phyloP scores from a whole-genome alignment of 2,797 vertebrate species.

The Sebastes matsubarae region DNA sequence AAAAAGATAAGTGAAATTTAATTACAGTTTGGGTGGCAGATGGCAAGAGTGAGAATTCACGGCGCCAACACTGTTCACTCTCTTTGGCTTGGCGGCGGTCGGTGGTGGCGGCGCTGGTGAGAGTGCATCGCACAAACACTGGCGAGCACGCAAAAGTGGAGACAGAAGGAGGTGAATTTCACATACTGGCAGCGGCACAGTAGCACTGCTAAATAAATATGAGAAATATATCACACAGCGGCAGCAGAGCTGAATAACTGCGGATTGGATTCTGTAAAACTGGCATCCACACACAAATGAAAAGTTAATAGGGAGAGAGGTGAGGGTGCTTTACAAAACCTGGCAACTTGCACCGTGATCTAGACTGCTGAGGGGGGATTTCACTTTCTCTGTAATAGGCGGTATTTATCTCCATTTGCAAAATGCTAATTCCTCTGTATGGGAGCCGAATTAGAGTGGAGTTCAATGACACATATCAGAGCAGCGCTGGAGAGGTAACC shows the following conservation, averaged over 20 bases:
- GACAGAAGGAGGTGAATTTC: constrained; percentile 46
- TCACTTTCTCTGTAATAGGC: constrained; percentile 10
- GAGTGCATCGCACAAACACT: constrained; percentile 42
- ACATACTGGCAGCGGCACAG: constrained; percentile 32
- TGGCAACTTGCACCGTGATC: constrained; percentile 18
- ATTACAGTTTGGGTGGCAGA: constrained; percentile 81
- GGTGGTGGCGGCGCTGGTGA: constrained; percentile 13
- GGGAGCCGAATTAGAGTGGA: constrained; percentile 8
- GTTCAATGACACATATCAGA: constrained; percentile 34
- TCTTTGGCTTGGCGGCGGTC: constrained; percentile 23
- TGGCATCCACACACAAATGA: constrained; percentile 29
- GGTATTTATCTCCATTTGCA: constrained; percentile 47
- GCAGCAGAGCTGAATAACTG: constrained; percentile 27
- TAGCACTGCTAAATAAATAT: constrained; percentile 40
- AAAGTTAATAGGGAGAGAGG: constrained; percentile 20
- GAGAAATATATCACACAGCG: constrained; percentile 31
- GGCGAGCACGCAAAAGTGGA: constrained; percentile 15
- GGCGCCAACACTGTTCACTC: constrained; percentile 47
- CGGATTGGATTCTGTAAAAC: constrained; percentile 22
- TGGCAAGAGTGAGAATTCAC: constrained; percentile 69
- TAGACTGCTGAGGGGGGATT: constrained; percentile 16
- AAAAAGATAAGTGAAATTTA: constrained; percentile 77
- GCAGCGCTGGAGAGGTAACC: constrained; percentile 3
- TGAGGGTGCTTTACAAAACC: constrained; percentile 23
- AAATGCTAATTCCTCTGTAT: constrained; percentile 29